Evolutionary conservation across 2,888 invertebrate genomes (phyloP), one percentile per base, ranked within the genome.

Genomic region (Acronicta alni): DNA sequence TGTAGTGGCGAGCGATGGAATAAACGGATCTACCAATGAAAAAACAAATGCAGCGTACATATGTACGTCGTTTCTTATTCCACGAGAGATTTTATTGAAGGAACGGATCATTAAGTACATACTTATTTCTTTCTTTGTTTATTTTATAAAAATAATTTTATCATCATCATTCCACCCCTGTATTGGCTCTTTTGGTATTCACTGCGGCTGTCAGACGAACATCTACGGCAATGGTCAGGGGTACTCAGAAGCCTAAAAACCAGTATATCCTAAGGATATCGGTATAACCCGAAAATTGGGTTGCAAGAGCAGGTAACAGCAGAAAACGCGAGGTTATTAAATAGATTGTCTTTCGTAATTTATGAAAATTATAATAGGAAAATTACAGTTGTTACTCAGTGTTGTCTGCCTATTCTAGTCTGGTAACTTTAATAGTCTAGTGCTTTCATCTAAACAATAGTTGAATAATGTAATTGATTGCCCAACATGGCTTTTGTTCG

Each of bases 361-460:
- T n/a, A 35, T 35, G 5, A 35, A 35, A 35, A n/a, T 35, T n/a
- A 6, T 35, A 35, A 35, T n/a, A 35, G 35, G 35, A 35, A n/a
- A n/a, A n/a, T 35, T n/a, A n/a, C 35, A n/a, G n/a, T 35, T 1
- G 35, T 35, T n/a, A 3, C 35, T 35, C 0, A n/a, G n/a, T 35
- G 1, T 35, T 35, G 35, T n/a, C 35, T 35, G 32, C 6, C 14
- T 35, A n/a, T 35, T 35, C 14, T 35, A 35, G 35, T 35, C 35
- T 35, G 35, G 35, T 35, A n/a, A 35, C 7, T 35, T 35, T 35
- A n/a, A 35, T 35, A n/a, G n/a, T 35, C 35, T 35, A n/a, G 35
- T 35, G 35, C n/a, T 14, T 43, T 43, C 9, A 9, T 26, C 23
- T 8, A n/a, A 43, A 43, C 20, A 26, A 43, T 20, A 43, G 15